These are phyloP conservation scores for Oreochromis tanganicae DNA, from an alignment of 2,113 vertebrate species.

Conservation along the genomic window DNA sequence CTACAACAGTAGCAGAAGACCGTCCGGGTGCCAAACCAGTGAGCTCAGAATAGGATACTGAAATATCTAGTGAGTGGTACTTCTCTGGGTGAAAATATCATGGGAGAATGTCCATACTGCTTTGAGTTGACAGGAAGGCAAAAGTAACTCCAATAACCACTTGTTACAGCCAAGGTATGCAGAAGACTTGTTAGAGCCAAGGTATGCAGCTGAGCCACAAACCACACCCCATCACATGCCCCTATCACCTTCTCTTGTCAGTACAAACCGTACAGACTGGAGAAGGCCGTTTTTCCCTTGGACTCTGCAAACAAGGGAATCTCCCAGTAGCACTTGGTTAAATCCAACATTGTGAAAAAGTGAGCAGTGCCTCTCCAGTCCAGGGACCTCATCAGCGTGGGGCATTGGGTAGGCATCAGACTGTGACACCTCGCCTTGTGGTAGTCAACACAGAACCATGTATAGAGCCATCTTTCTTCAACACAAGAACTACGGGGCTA, in stretches of 20 bases:
- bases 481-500: background rate
- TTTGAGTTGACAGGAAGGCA: background rate
- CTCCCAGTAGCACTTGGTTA: background rate
- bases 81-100: background rate
- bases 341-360: background rate
- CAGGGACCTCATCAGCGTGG: background rate
- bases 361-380: background rate
- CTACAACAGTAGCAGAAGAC: background rate
- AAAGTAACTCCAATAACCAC: background rate
- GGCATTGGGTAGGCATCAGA: background rate
- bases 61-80: background rate
- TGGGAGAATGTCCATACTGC: background rate
- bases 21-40: fast-evolving
- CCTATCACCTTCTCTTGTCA: background rate
- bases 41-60: background rate
- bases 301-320: background rate
- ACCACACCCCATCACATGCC: background rate
- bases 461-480: background rate
- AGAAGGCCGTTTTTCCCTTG: background rate
- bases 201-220: background rate
- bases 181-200: background rate
- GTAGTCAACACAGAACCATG: background rate
- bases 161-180: background rate
- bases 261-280: background rate
- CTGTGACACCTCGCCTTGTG: background rate